phyloP scores from a whole-genome alignment of 2,888 invertebrate species.

The Geotrupes spiniger region DNA sequence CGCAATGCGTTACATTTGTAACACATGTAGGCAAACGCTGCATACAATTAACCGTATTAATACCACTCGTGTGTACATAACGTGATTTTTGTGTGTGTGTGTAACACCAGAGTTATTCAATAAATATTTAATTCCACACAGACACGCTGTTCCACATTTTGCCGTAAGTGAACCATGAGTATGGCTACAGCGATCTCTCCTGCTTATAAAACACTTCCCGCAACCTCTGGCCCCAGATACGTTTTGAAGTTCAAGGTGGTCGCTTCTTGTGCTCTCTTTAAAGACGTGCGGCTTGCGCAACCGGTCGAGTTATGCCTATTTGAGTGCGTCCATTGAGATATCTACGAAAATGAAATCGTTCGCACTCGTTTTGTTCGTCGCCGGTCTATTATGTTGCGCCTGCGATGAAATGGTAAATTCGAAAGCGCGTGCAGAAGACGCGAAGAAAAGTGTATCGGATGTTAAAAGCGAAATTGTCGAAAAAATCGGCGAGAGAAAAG shows the following conservation, averaged over 20 bases:
- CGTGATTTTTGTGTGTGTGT: no score
- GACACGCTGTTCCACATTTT: conserved; percentile 44
- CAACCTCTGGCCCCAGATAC: conserved; percentile 41
- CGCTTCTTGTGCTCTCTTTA: conserved; percentile 15
- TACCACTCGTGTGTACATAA: no score
- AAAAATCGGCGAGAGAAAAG: not conserved
- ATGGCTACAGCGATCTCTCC: conserved; percentile 43
- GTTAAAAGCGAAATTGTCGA: conserved; percentile 2
- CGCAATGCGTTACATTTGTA: no score
- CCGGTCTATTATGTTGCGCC: conserved; percentile 4
- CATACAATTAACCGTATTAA: no score
- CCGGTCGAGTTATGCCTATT: conserved; percentile 4
- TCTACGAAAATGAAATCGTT: conserved; percentile 15
- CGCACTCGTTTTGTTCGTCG: conserved; percentile 5
- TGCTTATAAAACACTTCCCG: conserved; percentile 43
- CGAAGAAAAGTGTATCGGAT: conserved; percentile 15
- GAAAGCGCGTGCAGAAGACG: not conserved
- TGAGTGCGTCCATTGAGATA: conserved; percentile 6
- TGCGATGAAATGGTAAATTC: conserved; percentile 2
- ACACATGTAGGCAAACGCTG: no score
- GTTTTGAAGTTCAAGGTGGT: conserved; percentile 44
- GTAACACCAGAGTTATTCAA: no score
- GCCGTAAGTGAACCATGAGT: conserved; percentile 41
- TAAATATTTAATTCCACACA: conserved; percentile 13
- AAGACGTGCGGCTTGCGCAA: conserved; percentile 7